A percentile compares a stretch with the other conserved stretches of the same genome.
Conservation (phyloP, 2,888 invertebrate genomes). For the Lasioglossum oenotherae region DNA sequence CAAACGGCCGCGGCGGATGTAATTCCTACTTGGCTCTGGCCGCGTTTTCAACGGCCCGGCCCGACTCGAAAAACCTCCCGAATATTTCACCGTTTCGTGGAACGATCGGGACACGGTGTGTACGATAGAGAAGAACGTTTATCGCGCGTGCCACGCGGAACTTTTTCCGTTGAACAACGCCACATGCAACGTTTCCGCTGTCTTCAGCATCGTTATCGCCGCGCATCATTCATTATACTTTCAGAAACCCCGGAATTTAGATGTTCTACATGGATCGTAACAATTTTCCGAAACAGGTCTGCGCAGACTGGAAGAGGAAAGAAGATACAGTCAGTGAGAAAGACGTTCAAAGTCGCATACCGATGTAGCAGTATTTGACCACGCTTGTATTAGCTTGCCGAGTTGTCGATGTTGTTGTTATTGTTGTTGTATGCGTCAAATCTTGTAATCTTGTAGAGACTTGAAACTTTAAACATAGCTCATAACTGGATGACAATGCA, state of each 20-base stretch:
- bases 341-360: neutral
- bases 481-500: too few relatives aligned
- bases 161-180: constrained; percentile 36
- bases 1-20: constrained; percentile 61
- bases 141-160: constrained; percentile 53
- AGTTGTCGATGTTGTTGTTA: too few relatives aligned
- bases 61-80: constrained; percentile 50
- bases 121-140: constrained; percentile 48
- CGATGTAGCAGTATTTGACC: neutral
- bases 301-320: neutral
- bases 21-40: constrained; percentile 62
- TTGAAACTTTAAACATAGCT: too few relatives aligned
- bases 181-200: constrained; percentile 44
- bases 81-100: constrained; percentile 71
- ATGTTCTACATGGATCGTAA: neutral
- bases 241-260: neutral
- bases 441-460: too few relatives aligned
- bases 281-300: neutral
- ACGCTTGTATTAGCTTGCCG: too few relatives aligned
- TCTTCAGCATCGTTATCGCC: constrained; percentile 11
- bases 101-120: constrained; percentile 62
- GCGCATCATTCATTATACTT: neutral
- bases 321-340: neutral
- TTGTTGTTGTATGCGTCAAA: too few relatives aligned
- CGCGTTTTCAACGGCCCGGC: constrained; percentile 40